phyloP scores from a whole-genome alignment of 1,140 invertebrate genomes.

The Cyphomyrmex costatus region DNA sequence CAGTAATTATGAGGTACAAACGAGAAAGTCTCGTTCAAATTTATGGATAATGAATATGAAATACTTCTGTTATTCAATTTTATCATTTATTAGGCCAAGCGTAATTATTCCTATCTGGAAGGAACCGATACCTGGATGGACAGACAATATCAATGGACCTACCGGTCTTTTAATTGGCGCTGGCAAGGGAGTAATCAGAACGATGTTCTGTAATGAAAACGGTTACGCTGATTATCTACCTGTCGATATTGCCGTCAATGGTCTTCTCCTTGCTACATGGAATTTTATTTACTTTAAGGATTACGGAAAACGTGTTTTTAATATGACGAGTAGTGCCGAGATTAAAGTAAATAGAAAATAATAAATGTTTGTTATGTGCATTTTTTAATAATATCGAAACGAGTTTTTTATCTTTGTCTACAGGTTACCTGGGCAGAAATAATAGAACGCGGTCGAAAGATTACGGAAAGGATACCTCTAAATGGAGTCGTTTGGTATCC shows the following conservation, averaged over 20 bases:
- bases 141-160: slow-evolving; percentile 97
- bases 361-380: background rate
- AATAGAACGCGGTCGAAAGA: slow-evolving; percentile 93
- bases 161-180: slow-evolving; percentile 92
- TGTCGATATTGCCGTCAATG: slow-evolving; percentile 93
- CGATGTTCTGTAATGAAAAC: slow-evolving; percentile 93
- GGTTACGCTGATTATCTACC: slow-evolving; percentile 95
- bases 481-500: slow-evolving; percentile 96
- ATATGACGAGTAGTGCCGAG: slow-evolving; percentile 92
- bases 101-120: slow-evolving; percentile 93
- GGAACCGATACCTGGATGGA: slow-evolving; percentile 95
- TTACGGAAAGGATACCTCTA: slow-evolving; percentile 91
- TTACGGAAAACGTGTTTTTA: slow-evolving; percentile 88
- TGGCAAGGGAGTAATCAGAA: slow-evolving; percentile 94
- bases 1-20: slow-evolving; percentile 93
- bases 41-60: background rate
- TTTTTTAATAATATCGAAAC: background rate
- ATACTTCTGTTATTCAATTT: background rate
- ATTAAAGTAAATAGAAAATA: slow-evolving; percentile 88
- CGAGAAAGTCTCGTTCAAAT: background rate
- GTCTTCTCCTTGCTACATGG: slow-evolving; percentile 89
- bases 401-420: slow-evolving; percentile 74
- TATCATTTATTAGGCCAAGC: slow-evolving; percentile 79
- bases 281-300: slow-evolving; percentile 86
- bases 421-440: slow-evolving; percentile 93